These are phyloP conservation scores for Theretra japonica DNA, from an alignment of 2,888 invertebrate species.

Conservation along the genomic window DNA sequence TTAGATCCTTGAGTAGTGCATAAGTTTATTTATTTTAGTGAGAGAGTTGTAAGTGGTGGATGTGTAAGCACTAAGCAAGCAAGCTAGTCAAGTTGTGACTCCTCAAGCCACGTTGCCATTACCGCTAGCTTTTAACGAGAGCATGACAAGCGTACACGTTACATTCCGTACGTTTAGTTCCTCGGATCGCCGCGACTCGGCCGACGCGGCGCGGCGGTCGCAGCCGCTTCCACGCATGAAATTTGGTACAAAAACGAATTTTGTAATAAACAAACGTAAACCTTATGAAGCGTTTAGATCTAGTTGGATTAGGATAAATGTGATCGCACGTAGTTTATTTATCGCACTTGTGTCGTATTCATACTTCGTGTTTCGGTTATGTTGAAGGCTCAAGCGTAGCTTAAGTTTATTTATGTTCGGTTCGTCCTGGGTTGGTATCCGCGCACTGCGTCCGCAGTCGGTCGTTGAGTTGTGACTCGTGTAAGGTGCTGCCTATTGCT, in stretches of 20 bases:
- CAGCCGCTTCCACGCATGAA: constrained; percentile 49
- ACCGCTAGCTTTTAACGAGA: constrained; percentile 62
- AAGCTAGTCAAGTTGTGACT: constrained; percentile 80
- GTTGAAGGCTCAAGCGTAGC: constrained; percentile 55
- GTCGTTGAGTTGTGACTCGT: constrained; percentile 40
- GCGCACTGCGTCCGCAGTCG: constrained; percentile 47
- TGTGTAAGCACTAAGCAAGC: constrained; percentile 80
- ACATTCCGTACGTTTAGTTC: constrained; percentile 54
- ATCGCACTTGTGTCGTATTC: constrained; percentile 56
- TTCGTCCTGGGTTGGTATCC: constrained; percentile 36
- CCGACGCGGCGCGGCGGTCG: constrained; percentile 32
- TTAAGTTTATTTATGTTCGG: constrained; percentile 35
- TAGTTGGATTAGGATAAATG: constrained; percentile 66
- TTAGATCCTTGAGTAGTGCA: constrained; percentile 62
- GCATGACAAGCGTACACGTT: constrained; percentile 60
- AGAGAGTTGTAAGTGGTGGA: constrained; percentile 72
- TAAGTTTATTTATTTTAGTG: constrained; percentile 83
- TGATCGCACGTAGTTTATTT: constrained; percentile 73
- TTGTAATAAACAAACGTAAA: constrained; percentile 55
- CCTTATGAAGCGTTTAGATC: constrained; percentile 61
- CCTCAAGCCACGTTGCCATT: constrained; percentile 74
- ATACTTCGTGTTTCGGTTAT: constrained; percentile 27
- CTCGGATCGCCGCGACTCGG: constrained; percentile 44
- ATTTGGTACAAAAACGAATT: constrained; percentile 78
- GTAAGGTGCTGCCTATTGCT: constrained; percentile 76